Evolutionary conservation across 2,888 invertebrate genomes (phyloP), one percentile per base, ranked within the genome.

Genomic region (Cerastis leucographa): DNA sequence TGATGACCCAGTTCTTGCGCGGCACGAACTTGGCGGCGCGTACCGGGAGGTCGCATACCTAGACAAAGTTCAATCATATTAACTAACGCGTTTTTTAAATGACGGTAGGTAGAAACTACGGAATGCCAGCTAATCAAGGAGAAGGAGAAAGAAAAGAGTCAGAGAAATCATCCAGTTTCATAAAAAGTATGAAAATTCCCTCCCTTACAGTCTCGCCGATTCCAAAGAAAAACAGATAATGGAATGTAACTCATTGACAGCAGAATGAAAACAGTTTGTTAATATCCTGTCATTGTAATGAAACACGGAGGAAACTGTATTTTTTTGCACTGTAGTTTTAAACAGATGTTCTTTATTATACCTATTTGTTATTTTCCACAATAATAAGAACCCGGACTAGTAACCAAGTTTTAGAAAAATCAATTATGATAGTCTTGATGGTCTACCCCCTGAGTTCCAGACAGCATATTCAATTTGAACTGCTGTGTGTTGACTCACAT

Each of bases 1-100:
- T 99, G 69, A 99, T 98, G 69, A 99, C 98, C 99, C 99, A 99
- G 95, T 99, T 99, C 94, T 99, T 99, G 56, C 99, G 97, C 2
- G 99, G 98, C 17, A 99, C 99, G 96, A 99, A 99, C 90, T 99
- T 98, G 0, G 99, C 99, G 1, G 99, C 98, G 89, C 99, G 97
- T 8, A 99, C 99, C 0, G 99, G 99, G 46, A 99, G 96, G 93
- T 99, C 99, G 94, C 99, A 99, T 6, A 99, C 99, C 97, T 98
- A 97, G 85, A 97, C 97, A 97, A 70, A 51, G 22, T n/a, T 8
- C 4, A 0, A n/a, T 17, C 42, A 25, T 12, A 62, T 62, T 59
- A 9, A 59, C 29, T 29, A 17, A 59, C 22, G 19, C 40, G 3
- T 2, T 40, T 40, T 40, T 62, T 40, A 40, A 22, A 40, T 22